Conservation (phyloP, 2,888 invertebrate species). For the Cephus spinipes region DNA sequence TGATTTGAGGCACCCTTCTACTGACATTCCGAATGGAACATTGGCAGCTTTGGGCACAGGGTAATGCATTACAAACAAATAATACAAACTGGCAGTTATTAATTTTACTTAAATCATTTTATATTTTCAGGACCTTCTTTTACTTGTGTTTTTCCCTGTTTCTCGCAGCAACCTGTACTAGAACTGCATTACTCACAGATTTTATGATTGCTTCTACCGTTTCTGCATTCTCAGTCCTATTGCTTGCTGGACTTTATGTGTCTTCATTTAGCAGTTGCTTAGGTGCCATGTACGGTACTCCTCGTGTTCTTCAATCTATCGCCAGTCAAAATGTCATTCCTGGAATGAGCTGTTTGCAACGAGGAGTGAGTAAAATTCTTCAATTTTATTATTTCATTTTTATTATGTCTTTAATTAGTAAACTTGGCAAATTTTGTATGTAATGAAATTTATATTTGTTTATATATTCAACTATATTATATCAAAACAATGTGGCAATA, state of each 20-base stretch:
- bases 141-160: constrained; percentile 92
- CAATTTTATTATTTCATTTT: no score
- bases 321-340: constrained; percentile 96
- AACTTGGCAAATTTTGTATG: no score
- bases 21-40: constrained; percentile 95
- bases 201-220: constrained; percentile 95
- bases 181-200: constrained; percentile 79
- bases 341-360: constrained; percentile 84
- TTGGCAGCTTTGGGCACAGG: constrained; percentile 91
- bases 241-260: constrained; percentile 93
- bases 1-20: constrained; percentile 90
- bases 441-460: not conserved
- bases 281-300: constrained; percentile 96
- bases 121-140: constrained; percentile 78
- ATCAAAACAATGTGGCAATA: not conserved
- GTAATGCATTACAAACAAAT: constrained; percentile 66
- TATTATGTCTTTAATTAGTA: no score
- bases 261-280: constrained; percentile 96
- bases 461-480: constrained; percentile 1
- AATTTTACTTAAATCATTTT: constrained; percentile 27
- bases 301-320: constrained; percentile 93
- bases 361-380: constrained; percentile 78
- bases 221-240: constrained; percentile 82
- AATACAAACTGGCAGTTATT: constrained; percentile 12
- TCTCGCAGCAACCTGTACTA: constrained; percentile 87